A percentile compares a stretch with the other conserved stretches of the same genome.
Evolutionary conservation across 1,140 invertebrate species (phyloP).

Genomic region (Piezodorus guildinii): DNA sequence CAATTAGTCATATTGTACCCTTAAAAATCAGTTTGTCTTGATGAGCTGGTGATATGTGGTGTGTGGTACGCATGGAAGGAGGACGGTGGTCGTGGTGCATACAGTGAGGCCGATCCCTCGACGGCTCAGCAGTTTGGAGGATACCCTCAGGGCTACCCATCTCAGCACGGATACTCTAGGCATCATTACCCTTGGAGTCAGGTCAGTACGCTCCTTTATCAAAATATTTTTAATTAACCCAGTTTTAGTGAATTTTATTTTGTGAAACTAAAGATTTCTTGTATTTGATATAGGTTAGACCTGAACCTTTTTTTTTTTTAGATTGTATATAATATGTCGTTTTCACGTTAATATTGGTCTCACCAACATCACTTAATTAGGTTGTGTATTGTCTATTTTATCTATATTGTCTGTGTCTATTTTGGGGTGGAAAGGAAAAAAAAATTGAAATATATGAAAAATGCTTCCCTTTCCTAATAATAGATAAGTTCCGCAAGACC

Average conservation of each 20-base stretch:
- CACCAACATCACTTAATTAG: too few species aligned
- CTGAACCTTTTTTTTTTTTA: too few species aligned
- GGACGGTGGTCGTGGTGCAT: slow-evolving; percentile 9
- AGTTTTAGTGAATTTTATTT: not conserved
- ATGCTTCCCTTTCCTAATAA: too few species aligned
- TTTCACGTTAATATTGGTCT: too few species aligned
- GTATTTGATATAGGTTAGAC: too few species aligned
- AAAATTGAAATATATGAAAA: too few species aligned
- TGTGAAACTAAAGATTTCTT: too few species aligned
- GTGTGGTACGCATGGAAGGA: slow-evolving; percentile 6
- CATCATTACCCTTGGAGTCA: slow-evolving; percentile 10
- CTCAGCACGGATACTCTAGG: slow-evolving; percentile 8
- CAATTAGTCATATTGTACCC: not conserved
- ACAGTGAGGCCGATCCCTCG: not conserved
- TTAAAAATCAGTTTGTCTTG: slow-evolving; percentile 3
- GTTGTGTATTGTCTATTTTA: too few species aligned
- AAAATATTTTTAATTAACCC: not conserved
- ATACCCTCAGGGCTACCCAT: slow-evolving; percentile 1
- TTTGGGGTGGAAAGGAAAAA: too few species aligned
- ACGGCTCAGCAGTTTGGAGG: not conserved
- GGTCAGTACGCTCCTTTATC: slow-evolving; percentile 1
- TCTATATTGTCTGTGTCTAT: too few species aligned
- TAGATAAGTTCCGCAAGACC: too few species aligned
- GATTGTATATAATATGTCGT: too few species aligned
- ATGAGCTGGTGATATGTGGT: slow-evolving; percentile 3